Base-by-base conservation (phyloP, 2,797 vertebrate genomes). In the Synaphobranchus kaupii region DNA sequence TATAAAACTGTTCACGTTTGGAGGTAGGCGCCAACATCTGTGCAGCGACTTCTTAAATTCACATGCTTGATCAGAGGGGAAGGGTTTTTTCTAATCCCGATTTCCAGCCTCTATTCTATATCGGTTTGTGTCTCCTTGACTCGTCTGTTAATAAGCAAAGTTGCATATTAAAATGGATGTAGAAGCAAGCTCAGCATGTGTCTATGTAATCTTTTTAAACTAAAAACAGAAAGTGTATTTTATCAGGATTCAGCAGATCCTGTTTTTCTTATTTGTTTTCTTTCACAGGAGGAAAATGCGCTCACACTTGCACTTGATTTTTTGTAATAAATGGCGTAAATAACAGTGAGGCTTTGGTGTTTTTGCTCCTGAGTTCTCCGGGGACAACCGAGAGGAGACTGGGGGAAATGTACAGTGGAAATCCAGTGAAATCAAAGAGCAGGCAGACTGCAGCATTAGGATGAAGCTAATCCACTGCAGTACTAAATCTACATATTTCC, bases 401-500 rank as follows among this genome's bases (percentile, higher is more conserved):
- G 22, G 44, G 73, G 12, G 7, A 56, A 81, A 28, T 12, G 22
- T 48, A 60, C 66, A 56, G 82, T 84, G 48, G 25, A 80, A 81
- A 81, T 50, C 83, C 87, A 63, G 87, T 52, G 54, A 80, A 80
- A 66, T 85, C 47, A 80, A 63, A 85, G 68, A 80, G 31, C 47
- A 85, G 84, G 87, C 56, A 81, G 22, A 66, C 87, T 81, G 87
- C 73, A 78, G 84, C 73, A 88, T 58, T 78, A 81, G 54, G 47
- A 25, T 13, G 54, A 71, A 34, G 84, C 73, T 81, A 81, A 85
- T 80, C 83, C 83, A 85, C 87, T 81, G 87, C 87, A 81, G 87
- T 66, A 39, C 39, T 25, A 88, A 80, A 85, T 88, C 87, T 88
- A 81, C 83, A 85, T 85, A 80, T 44, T 80, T 85, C 84, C 56